Evolutionary conservation across 30 jellyfish, hydroid and myxozoan species (phyloP).

Genomic region (Nemopilema nomurai): DNA sequence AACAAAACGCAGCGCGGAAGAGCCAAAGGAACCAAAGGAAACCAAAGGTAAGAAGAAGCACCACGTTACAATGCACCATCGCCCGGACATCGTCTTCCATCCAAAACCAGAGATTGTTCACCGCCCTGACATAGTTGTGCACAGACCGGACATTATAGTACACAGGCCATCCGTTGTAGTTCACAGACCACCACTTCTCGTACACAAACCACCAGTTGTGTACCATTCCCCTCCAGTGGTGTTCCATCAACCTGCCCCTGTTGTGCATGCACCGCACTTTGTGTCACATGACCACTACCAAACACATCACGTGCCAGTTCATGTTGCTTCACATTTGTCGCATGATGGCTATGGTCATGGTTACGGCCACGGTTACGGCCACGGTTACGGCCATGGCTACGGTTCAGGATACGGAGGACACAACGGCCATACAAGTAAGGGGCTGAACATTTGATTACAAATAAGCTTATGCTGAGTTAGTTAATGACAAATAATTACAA

Average conservation of each 20-base stretch:
- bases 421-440: neutral
- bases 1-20: constrained; percentile 46
- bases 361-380: constrained; percentile 8
- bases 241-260: constrained; percentile 89
- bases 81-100: constrained; percentile 86
- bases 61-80: constrained; percentile 79
- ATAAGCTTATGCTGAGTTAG: no score
- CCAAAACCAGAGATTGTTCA: constrained; percentile 89
- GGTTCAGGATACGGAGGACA: constrained; percentile 37
- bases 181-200: constrained; percentile 92
- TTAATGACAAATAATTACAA: no score
- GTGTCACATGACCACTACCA: constrained; percentile 78
- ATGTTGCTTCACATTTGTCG: constrained; percentile 79
- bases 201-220: constrained; percentile 88
- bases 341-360: constrained; percentile 47
- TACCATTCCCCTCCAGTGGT: constrained; percentile 93
- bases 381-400: constrained; percentile 16
- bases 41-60: constrained; percentile 75
- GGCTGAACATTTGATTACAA: neutral
- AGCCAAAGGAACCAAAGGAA: constrained; percentile 23
- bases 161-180: constrained; percentile 93
- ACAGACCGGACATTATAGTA: constrained; percentile 89
- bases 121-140: constrained; percentile 92
- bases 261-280: constrained; percentile 73
- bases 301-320: constrained; percentile 79